These are phyloP conservation scores for Drosophila setosimentum DNA, from an alignment of 2,888 invertebrate genomes.

Conservation along the genomic window DNA sequence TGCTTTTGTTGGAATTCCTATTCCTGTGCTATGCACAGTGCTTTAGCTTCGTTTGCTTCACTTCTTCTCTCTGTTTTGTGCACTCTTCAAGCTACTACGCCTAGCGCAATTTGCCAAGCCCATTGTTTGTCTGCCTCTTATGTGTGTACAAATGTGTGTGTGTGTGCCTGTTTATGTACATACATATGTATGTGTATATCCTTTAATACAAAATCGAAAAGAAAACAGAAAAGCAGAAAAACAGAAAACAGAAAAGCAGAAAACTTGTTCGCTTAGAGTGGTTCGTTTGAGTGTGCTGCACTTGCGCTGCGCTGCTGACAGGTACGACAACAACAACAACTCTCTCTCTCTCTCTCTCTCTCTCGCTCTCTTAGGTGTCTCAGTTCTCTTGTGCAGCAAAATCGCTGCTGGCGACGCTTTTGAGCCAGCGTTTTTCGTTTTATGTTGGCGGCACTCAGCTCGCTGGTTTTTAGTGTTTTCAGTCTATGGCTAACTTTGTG, in stretches of 20 bases:
- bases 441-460: conserved; percentile 31
- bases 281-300: conserved; percentile 68
- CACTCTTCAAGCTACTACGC: conserved; percentile 38
- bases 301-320: conserved; percentile 59
- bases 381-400: conserved; percentile 16
- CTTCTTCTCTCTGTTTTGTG: conserved; percentile 25
- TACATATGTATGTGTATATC: conserved; percentile 43
- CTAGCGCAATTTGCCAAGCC: conserved; percentile 62
- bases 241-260: conserved; percentile 3
- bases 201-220: conserved; percentile 40
- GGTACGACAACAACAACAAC: conserved; percentile 52
- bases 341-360: conserved; percentile 1
- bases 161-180: conserved; percentile 10
- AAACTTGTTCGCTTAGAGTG: conserved; percentile 51
- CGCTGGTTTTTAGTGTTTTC: conserved; percentile 62
- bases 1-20: conserved; percentile 63
- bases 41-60: conserved; percentile 16
- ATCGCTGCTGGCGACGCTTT: conserved; percentile 36
- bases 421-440: conserved; percentile 49
- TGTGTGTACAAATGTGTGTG: conserved; percentile 7
- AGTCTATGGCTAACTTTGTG: conserved; percentile 76
- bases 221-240: conserved; percentile 18
- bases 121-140: conserved; percentile 57
- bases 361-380: conserved; percentile 4
- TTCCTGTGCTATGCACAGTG: conserved; percentile 39